Percentiles rank a stretch among this genome's conserved stretches.
phyloP scores from a whole-genome alignment of 2,888 invertebrate genomes.

The Cephus pygmeus region DNA sequence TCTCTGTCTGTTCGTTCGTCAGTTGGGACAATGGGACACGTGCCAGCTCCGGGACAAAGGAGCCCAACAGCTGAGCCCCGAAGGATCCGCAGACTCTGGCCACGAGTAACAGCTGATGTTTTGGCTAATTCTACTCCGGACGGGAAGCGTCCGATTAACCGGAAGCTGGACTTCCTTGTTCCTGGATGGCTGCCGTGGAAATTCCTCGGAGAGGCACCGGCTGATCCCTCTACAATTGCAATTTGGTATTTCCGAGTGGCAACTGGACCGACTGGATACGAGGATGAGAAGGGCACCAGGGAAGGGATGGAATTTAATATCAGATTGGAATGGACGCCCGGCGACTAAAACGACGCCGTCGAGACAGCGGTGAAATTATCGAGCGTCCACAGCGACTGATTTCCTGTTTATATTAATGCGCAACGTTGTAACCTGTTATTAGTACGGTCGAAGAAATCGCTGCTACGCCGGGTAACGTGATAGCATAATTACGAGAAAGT shows the following conservation, averaged over 20 bases:
- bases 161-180: not conserved
- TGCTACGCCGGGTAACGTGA: not conserved
- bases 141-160: not conserved
- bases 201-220: not conserved
- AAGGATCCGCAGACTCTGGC: not conserved
- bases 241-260: not conserved
- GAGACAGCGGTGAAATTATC: not conserved
- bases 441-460: not conserved
- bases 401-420: not conserved
- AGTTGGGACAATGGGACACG: slow-evolving; percentile 44
- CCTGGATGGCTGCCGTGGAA: not conserved
- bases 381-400: not conserved
- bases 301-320: not conserved
- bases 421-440: not conserved
- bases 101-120: slow-evolving; percentile 4
- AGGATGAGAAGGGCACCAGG: not conserved
- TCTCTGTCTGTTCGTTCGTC: slow-evolving; percentile 32
- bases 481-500: not conserved
- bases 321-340: not conserved
- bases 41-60: slow-evolving; percentile 21
- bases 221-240: not conserved
- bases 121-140: not conserved
- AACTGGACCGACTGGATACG: not conserved
- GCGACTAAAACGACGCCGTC: not conserved
- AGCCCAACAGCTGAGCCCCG: slow-evolving; percentile 11